Base-by-base conservation (phyloP, 2,113 vertebrate genomes). In the Salvelinus sp. region DNA sequence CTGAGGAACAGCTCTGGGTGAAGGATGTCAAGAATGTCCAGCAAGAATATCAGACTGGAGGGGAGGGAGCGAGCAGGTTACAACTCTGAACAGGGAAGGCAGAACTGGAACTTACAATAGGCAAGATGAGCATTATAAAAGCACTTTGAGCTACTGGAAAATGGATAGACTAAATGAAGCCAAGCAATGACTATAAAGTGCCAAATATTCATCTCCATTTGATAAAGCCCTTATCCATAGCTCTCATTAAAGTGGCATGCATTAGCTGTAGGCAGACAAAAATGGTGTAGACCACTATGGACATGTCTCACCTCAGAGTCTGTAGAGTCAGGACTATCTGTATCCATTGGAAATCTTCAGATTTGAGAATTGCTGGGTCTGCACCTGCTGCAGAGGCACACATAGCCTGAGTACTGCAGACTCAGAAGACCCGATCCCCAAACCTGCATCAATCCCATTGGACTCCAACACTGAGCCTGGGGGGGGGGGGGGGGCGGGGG, bases 301-400 rank as follows among this genome's bases (percentile, higher is more conserved):
- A 25, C 25, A 25, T 25, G 30, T 2, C 92, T 91, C 86, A 98
- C 98, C 96, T 98, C 95, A 95, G 88, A 80, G 92, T 97, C 96
- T 95, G 96, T 91, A 98, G 93, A 86, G 90, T 94, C 93, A 94
- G 92, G 73, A 91, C 90, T 28, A 89, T 93, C 93, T 95, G 95
- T 85, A 95, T 95, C 98, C 96, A 96, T 1, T 87, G 93, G 93
- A 96, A 89, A 82, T 87, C 86, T 85, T 94, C 94, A 92, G 94
- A 90, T 94, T 91, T 93, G 92, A 93, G 88, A 94, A 95, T 92
- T 90, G 91, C 96, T 98, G 98, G 97, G 97, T 95, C 97, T 98
- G 98, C 94, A 96, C 98, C 98, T 98, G 95, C 98, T 99, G 98
- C 98, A 94, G 98, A 99, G 98, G 97, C 93, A 97, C 98, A 99